Conservation (phyloP, 2,797 vertebrate genomes). For the Crax fasciolata region DNA sequence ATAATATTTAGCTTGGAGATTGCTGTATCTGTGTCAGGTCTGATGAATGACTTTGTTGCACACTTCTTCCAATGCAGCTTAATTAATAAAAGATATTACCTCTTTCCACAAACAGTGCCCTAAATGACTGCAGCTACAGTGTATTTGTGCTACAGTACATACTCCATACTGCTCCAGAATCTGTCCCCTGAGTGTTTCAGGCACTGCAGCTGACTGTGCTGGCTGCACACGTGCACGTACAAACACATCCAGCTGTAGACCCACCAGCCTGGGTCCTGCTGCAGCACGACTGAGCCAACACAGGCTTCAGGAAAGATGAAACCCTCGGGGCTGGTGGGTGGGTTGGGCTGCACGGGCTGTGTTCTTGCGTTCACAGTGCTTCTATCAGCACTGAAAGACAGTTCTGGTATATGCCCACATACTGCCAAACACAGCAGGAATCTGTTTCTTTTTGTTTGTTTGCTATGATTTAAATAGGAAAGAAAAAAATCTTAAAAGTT, state of each 20-base stretch:
- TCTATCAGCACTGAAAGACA: not conserved
- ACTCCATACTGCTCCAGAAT: accelerated
- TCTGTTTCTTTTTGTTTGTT: not conserved
- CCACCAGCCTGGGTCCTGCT: not conserved
- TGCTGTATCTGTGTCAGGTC: not conserved
- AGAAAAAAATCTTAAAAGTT: not conserved
- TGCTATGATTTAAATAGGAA: not conserved
- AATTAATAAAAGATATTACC: not conserved
- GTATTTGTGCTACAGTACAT: not conserved
- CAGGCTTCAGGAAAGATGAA: not conserved
- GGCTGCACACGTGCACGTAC: not conserved
- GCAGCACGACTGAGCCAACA: accelerated
- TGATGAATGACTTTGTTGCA: not conserved
- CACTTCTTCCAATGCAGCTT: not conserved
- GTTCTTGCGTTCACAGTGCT: not conserved
- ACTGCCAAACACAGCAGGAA: not conserved
- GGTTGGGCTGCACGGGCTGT: not conserved
- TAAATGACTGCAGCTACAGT: not conserved
- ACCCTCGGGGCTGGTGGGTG: not conserved
- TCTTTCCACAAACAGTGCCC: not conserved
- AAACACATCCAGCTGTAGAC: not conserved
- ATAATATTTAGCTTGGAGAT: conserved; percentile 28
- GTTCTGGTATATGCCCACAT: not conserved
- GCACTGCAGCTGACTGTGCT: not conserved
- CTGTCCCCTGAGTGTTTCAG: not conserved